Conservation (phyloP, 2,113 vertebrate species). For the Ceuthmochares aereus region DNA sequence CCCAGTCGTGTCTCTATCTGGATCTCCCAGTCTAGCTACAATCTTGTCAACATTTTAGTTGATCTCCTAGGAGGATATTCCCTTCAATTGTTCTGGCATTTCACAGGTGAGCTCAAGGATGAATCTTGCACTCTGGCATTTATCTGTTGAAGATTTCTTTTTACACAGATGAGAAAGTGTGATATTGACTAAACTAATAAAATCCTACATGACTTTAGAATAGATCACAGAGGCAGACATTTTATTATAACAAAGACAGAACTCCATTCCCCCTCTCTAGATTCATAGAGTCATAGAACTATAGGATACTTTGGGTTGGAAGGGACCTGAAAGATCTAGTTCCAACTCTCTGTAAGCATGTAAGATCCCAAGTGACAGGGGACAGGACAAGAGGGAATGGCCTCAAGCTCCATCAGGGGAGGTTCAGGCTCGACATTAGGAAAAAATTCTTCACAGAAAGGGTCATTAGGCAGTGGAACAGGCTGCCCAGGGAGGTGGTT, state of each 20-base stretch:
- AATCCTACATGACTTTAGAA: not conserved
- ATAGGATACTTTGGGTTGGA: no score
- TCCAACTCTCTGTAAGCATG: no score
- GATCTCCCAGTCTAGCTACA: not conserved
- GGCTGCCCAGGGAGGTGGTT: no score
- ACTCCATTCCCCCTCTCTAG: not conserved
- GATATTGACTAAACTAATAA: constrained; percentile 30
- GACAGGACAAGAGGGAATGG: no score
- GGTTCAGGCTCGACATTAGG: no score
- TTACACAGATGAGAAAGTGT: not conserved
- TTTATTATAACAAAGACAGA: not conserved
- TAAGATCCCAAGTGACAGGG: no score
- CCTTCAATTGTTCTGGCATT: not conserved
- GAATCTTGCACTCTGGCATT: not conserved
- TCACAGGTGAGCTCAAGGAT: constrained; percentile 20
- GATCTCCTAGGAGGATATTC: not conserved
- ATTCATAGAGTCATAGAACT: no score
- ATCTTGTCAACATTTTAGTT: not conserved
- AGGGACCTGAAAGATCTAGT: no score
- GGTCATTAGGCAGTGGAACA: no score
- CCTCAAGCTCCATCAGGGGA: no score
- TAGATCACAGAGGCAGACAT: not conserved
- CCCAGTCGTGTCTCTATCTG: not conserved
- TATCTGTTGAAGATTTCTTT: constrained; percentile 2
- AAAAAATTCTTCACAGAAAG: no score